Evolutionary conservation across 2,888 invertebrate species (phyloP), one percentile per base, ranked within the genome.

Genomic region (Drosophila lutescens): DNA sequence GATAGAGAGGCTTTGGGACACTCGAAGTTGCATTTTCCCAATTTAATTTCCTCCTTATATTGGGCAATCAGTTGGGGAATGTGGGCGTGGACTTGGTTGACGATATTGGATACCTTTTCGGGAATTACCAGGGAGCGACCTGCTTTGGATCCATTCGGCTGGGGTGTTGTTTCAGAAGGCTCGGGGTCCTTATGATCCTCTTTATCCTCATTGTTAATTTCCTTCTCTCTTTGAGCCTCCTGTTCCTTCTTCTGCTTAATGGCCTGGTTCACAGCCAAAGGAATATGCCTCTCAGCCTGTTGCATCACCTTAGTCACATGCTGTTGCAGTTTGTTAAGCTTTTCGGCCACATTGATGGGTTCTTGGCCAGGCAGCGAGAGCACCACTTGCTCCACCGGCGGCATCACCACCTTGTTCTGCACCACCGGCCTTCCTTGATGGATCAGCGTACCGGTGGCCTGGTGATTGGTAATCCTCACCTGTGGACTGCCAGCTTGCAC

Each of bases 251-350:
- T 70, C 50, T 81, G 74, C 12, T 62, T 65, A 50, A 82, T 74
- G 32, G 81, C 80, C 51, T 86, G 80, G 51, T 86, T 77, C 41
- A 86, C 56, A 34, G 69, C 83, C 34, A 61, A 51, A 0, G 86
- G 86, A 58, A 86, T 86, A 7, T 86, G 87, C 9, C 55, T 57
- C 57, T 87, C 76, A 15, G 87, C 87, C 70, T 83, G 81, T 36
- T 85, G 77, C 87, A 86, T 86, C 46, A 86, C 75, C 40, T 75
- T 9, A 61, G 23, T 66, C 34, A 87, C 74, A 57, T 77, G 76
- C 46, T 81, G 74, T 12, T 83, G 86, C 36, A 86, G 30, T 51
- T 75, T 67, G n/a, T 70, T 61, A 50, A 86, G 68, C 75, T 87
- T 85, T 72, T 81, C 80, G 66, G 77, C 66, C 54, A 85, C 60